phyloP scores from a whole-genome alignment of 2,113 vertebrate genomes.

The Struthidea cinerea region DNA sequence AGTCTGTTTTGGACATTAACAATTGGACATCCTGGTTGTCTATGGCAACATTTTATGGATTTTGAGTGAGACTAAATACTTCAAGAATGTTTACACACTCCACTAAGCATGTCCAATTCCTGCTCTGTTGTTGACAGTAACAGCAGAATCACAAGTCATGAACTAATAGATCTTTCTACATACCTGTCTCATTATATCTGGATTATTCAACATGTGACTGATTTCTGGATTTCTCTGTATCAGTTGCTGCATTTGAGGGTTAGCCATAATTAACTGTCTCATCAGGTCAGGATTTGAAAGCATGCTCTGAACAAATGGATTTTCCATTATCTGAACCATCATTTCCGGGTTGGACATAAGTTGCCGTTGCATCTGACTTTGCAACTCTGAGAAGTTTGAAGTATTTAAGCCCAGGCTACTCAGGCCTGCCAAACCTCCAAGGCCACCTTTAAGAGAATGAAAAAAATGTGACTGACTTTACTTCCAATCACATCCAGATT shows the following conservation, averaged over 20 bases:
- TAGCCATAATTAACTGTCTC: slow-evolving; percentile 84
- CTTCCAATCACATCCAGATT: not conserved
- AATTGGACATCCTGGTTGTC: not conserved
- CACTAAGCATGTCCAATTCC: not conserved
- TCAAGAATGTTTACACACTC: not conserved
- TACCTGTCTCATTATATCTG: slow-evolving; percentile 86
- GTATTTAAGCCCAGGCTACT: slow-evolving; percentile 79
- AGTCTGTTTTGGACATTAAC: too few species aligned
- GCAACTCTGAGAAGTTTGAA: slow-evolving; percentile 81
- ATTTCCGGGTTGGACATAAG: slow-evolving; percentile 85
- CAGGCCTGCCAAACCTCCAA: slow-evolving; percentile 78
- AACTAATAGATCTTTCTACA: slow-evolving; percentile 21
- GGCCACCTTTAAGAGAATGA: slow-evolving; percentile 68
- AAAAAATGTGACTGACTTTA: not conserved
- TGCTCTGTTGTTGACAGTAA: not conserved
- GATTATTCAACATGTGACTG: slow-evolving; percentile 84
- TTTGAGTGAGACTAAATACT: not conserved
- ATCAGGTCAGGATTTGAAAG: slow-evolving; percentile 83
- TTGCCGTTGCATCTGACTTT: slow-evolving; percentile 83
- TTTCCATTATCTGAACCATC: slow-evolving; percentile 87
- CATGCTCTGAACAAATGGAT: slow-evolving; percentile 85
- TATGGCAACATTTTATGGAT: not conserved
- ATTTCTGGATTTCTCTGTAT: slow-evolving; percentile 84
- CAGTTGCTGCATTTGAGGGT: slow-evolving; percentile 85
- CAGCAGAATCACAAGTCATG: not conserved